Evolutionary conservation across 2,888 invertebrate genomes (phyloP), one percentile per base, ranked within the genome.

Genomic region (Acleris holmiana): DNA sequence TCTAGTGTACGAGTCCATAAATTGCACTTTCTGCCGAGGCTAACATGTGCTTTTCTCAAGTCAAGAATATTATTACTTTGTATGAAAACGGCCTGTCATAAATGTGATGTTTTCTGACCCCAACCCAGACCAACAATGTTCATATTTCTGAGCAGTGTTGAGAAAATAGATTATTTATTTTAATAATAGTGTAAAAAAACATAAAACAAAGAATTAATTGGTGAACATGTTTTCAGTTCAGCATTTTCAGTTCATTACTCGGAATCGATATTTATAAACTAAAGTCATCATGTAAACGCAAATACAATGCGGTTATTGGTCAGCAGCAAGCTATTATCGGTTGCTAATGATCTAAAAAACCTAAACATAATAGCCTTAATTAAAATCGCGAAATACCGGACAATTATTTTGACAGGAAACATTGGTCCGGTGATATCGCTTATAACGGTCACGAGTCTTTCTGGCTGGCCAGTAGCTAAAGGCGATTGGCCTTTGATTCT

Each of bases 371-470:
- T 55, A 35, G 25, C 61, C 48, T 54, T 62, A 62, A 58, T 66
- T 63, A 18, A 63, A 50, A 57, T 47, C 48, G 55, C 47, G 29
- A 8, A 29, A 29, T 29, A 29, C 29, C 29, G 58, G 59, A 60
- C 41, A 53, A 48, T 48, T 64, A 48, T 56, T 60, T 68, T 51
- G 61, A 19, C 67, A 63, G 68, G 70, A 70, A 67, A 64, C 62
- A 46, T 46, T 56, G 55, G 50, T 41, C 15, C 59, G 29, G 49
- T 61, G 63, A 63, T 69, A 67, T 58, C 61, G 61, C 29, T 40
- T 44, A 63, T 68, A 67, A 68, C 68, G 63, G 68, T 66, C 51
- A 55, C 47, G 19, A 49, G 21, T 35, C 23, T 17, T 51, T 62
- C 46, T 57, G 48, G 49, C 62, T 46, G 51, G 44, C 47, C 66